These are phyloP conservation scores for Deilephila elpenor DNA, from an alignment of 2,888 invertebrate genomes.

Conservation along the genomic window DNA sequence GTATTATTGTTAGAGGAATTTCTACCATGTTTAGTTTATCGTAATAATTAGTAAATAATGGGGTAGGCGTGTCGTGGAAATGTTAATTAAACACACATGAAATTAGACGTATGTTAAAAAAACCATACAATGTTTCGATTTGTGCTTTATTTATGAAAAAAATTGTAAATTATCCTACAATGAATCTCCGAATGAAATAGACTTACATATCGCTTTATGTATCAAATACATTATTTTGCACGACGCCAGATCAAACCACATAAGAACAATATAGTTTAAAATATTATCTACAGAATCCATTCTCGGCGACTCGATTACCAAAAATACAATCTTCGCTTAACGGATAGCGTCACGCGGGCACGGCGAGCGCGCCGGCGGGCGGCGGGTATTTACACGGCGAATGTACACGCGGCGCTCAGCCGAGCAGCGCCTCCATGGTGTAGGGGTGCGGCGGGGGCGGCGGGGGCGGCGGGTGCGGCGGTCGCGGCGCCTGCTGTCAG, in stretches of 20 bases:
- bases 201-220: constrained; percentile 85
- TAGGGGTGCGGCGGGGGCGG: constrained; percentile 83
- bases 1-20: no score
- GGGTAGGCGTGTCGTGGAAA: not conserved
- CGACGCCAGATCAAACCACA: constrained; percentile 84
- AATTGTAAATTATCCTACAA: constrained; percentile 88
- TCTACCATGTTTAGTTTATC: no score
- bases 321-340: constrained; percentile 80
- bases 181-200: constrained; percentile 86
- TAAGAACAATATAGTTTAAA: constrained; percentile 84
- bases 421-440: constrained; percentile 88
- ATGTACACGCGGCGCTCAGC: constrained; percentile 73
- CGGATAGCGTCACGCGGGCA: constrained; percentile 38
- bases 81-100: not conserved
- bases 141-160: constrained; percentile 88
- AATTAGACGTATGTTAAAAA: constrained; percentile 54
- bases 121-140: constrained; percentile 79
- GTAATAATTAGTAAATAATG: no score
- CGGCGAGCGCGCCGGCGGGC: constrained; percentile 38
- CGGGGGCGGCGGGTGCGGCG: constrained; percentile 67
- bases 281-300: constrained; percentile 84
- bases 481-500: constrained; percentile 85
- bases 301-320: constrained; percentile 82
- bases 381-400: constrained; percentile 69
- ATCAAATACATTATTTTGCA: constrained; percentile 84